These are phyloP conservation scores for Monarcha castaneiventris DNA, from an alignment of 2,113 vertebrate species.

Conservation along the genomic window DNA sequence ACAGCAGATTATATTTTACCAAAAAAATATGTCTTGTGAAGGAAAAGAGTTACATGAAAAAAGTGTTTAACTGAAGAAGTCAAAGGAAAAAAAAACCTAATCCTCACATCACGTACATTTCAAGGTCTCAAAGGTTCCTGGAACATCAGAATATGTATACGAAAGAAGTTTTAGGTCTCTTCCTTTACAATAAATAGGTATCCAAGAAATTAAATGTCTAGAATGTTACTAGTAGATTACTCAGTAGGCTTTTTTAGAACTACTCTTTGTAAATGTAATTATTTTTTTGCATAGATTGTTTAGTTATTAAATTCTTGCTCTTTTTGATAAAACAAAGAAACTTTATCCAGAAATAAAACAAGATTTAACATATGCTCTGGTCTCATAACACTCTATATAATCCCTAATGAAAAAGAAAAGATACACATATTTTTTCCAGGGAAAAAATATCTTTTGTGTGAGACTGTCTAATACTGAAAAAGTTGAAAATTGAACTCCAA, in stretches of 20 bases:
- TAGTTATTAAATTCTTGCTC: not conserved
- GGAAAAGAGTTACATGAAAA: not conserved
- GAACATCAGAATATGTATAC: not conserved
- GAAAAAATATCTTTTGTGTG: constrained; percentile 53
- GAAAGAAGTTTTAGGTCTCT: not conserved
- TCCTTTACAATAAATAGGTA: not conserved
- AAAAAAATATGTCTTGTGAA: not conserved
- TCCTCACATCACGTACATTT: not conserved
- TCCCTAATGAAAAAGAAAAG: not conserved
- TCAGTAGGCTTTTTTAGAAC: not conserved
- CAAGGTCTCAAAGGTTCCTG: not conserved
- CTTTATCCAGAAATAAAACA: not conserved
- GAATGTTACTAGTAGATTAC: not conserved
- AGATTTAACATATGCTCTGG: not conserved
- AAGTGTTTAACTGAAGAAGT: not conserved
- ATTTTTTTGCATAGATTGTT: not conserved
- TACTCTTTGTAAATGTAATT: not conserved
- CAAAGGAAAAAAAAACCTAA: not conserved
- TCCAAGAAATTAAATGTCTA: not conserved
- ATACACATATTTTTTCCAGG: not conserved
- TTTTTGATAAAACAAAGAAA: not conserved
- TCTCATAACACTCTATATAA: not conserved
- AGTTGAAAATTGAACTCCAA: constrained; percentile 63
- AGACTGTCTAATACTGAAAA: constrained; percentile 20
- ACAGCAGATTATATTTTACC: not conserved